These are phyloP conservation scores for Caenorhabditis inopinata DNA, from an alignment of 1,140 invertebrate species.

Conservation along the genomic window DNA sequence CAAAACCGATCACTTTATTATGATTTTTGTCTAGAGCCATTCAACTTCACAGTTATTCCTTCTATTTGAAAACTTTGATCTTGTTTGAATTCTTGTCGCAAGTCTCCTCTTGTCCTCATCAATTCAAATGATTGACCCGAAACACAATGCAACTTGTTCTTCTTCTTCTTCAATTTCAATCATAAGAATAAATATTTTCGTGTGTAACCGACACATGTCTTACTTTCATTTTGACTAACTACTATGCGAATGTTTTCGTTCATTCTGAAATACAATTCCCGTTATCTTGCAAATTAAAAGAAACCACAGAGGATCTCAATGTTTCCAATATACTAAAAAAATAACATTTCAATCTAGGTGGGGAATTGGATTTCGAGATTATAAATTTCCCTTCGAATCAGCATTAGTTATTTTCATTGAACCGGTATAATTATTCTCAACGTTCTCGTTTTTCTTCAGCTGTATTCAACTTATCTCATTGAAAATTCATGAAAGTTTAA, in stretches of 20 bases:
- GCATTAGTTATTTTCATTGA: too few relatives aligned
- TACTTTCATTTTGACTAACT: neutral
- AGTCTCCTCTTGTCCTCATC: neutral
- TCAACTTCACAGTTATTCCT: too few relatives aligned
- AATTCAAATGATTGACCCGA: neutral
- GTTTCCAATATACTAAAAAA: too few relatives aligned
- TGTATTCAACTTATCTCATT: neutral
- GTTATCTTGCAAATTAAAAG: too few relatives aligned
- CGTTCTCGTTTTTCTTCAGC: too few relatives aligned
- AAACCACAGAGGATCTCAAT: too few relatives aligned
- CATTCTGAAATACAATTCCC: too few relatives aligned
- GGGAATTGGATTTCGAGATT: neutral
- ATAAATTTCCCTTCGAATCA: neutral
- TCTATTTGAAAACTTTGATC: too few relatives aligned
- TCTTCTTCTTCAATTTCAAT: neutral
- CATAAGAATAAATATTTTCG: neutral
- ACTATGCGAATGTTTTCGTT: too few relatives aligned
- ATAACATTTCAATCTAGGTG: neutral
- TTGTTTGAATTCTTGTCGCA: too few relatives aligned
- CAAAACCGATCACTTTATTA: neutral
- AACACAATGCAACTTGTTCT: neutral
- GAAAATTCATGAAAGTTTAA: constrained; percentile 13
- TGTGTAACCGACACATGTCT: constrained; percentile 6
- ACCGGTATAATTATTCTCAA: too few relatives aligned
- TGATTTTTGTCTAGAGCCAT: neutral